Evolutionary conservation across 64 coral and sea anemone species (phyloP).

Genomic region (Montipora cactus): DNA sequence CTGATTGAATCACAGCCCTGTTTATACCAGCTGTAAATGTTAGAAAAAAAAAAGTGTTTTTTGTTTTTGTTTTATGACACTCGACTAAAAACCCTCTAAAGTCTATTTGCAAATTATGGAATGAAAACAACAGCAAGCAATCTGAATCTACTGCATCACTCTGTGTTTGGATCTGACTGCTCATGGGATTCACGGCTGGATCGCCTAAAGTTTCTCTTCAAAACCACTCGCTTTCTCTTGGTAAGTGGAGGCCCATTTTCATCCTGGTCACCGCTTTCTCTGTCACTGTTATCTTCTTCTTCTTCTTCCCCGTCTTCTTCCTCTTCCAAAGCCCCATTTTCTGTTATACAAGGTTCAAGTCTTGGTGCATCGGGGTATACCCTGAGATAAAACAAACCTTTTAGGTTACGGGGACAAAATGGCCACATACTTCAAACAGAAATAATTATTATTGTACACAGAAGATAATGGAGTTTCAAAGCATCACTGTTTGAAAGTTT

Average conservation of each 20-base stretch:
- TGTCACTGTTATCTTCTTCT: slow-evolving; percentile 24
- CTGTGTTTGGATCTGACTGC: neutral
- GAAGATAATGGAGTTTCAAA: too few species aligned
- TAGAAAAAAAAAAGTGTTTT: too few species aligned
- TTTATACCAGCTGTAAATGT: too few species aligned
- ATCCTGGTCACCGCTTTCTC: slow-evolving; percentile 51
- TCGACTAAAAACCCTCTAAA: too few species aligned
- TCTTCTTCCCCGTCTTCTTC: neutral
- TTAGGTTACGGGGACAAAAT: too few species aligned
- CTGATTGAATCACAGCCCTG: too few species aligned
- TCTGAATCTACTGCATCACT: neutral
- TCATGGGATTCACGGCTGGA: neutral
- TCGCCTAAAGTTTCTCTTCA: slow-evolving; percentile 55
- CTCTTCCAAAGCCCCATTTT: neutral
- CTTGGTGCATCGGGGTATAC: slow-evolving; percentile 92
- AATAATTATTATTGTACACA: too few species aligned
- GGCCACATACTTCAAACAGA: neutral
- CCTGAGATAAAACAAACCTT: slow-evolving; percentile 25
- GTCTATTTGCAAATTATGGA: too few species aligned
- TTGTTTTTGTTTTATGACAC: too few species aligned
- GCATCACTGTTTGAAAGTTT: too few species aligned
- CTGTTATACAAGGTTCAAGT: slow-evolving; percentile 63
- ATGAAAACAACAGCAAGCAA: too few species aligned
- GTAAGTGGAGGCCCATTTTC: slow-evolving; percentile 18
- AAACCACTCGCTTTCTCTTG: slow-evolving; percentile 83